Evolutionary conservation across 2,113 vertebrate genomes (phyloP), one percentile per base, ranked within the genome.

Genomic region (Aplodontia rufa): DNA sequence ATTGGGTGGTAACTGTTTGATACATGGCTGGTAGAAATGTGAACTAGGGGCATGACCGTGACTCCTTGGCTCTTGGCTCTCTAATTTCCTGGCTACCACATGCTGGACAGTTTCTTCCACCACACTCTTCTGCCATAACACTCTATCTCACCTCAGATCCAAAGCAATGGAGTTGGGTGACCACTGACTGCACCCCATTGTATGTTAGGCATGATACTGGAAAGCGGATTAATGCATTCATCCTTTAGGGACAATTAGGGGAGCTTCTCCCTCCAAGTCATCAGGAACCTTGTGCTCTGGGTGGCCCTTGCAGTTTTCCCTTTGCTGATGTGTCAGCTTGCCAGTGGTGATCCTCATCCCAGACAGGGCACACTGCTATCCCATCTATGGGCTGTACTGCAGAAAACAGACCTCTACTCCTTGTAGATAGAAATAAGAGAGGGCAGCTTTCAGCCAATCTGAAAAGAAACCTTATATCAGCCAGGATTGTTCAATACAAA

Each of bases 331-430:
- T 45, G 5, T 28, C 76, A 75, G 35, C 26, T 71, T 47, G 42
- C 8, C 8, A 19, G 5, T 5, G 3, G 0, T 42, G 19, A 42
- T 30, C 2, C 62, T 30, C 6, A 12, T 58, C 47, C 20, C 35
- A 24, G 20, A 3, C 2, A 45, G 72, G 32, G 24, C 0, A 37
- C 6, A 64, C 16, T 12, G 28, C 32, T 16, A 13, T 24, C 19
- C 32, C 17, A 53, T 14, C 4, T 30, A 37, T 28, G 26, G 37
- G 24, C 12, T 64, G 7, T 10, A 12, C 42, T 66, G 26, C 30
- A 87, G 16, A 82, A 71, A 49, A 74, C 3, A 88, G 62, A 32
- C 6, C 30, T 32, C 42, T 37, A 58, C 22, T 68, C 64, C 8
- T 13, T 7, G 6, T 5, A 51, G 47, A 32, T 1, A 68, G 14